Base-by-base conservation (phyloP, 1,140 invertebrate species). In the Stegodyphus dumicola region DNA sequence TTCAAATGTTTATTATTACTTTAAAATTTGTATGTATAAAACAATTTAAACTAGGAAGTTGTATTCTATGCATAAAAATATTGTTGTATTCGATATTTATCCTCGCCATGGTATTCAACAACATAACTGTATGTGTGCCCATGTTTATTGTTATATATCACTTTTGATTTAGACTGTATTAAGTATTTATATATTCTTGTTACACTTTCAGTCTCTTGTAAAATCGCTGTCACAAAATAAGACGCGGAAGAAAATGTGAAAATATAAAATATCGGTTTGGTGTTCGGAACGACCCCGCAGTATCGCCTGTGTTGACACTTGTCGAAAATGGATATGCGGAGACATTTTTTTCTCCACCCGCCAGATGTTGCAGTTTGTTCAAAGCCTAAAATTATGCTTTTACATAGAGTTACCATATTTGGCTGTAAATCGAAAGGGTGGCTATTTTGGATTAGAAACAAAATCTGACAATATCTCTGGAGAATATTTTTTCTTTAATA, bases 321-420 rank as follows among this genome's bases (percentile, higher is more conserved):
- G 75, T 77, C 75, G 75, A 77, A 77, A 77, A 77, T 77, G 60
- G 75, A 65, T 77, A 77, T 77, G 33, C 33, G 66, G 54, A 77
- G 75, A 33, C 60, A 77, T 77, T 77, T 77, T 77, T 77, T 56
- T 48, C 75, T 49, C 56, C 64, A 65, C 56, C 66, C 17, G 15
- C 75, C 75, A 77, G 75, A 64, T 77, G 75, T 77, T 77, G 7
- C 75, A 64, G 75, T 77, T 77, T 77, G 33, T 66, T 17, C 75
- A 64, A 66, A 65, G 9, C 60, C 54, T 77, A 77, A 77, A 49
- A 77, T 65, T 77, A 77, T 77, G 33, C 75, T 33, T 33, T 18
- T 53, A 66, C 13, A 54, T 51, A 51, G 75, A 48, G 48, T 15
- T 77, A 60, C 5, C 75, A 51, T 2, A 77, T 5, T 65, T 77